Evolutionary conservation across 1,140 invertebrate species (phyloP), one percentile per base, ranked within the genome.

Genomic region (Dinothrombium tinctorium): DNA sequence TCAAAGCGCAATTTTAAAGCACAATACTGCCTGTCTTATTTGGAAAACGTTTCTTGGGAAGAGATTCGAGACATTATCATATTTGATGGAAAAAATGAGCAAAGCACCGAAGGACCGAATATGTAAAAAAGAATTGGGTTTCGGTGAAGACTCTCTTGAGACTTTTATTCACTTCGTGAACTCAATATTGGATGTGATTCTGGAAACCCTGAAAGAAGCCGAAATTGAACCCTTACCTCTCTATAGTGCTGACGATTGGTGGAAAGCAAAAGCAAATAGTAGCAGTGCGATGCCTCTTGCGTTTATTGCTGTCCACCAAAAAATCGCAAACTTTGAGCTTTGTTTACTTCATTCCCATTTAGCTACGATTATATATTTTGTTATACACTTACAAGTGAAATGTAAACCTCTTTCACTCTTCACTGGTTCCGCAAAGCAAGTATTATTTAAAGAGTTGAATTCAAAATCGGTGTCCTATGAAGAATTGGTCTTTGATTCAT

Each of bases 41-140:
- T 94, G 84, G 84, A 74, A 73, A 36, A 74, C 77, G 40, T 79
- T 82, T 52, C 56, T 86, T 19, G 71, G 72, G 50, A 72, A 74
- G 52, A 61, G 68, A 20, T 71, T 83, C 52, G 73, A 81, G 60
- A 59, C 67, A 1, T 60, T 68, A 17, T 71, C 72, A 17, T 72
- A 74, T 50, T 59, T 90, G 2, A 73, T 89, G 29, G 82, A 89
- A 49, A 89, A 86, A 62, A 50, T 49, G 39, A 81, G 81, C 9
- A 81, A 77, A 59, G 57, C 80, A 39, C 80, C 79, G 0, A 84
- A 81, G 58, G 81, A 83, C 51, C 67, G 74, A 47, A 61, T 84
- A 28, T 60, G 55, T 49, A 50, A 54, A 49, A 60, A 52, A 51
- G 50, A 46, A 15, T 79, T 39, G 4, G 73, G 74, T 21, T 66